Conservation (phyloP, 2,797 vertebrate genomes). For the Oophaga sylvatica region DNA sequence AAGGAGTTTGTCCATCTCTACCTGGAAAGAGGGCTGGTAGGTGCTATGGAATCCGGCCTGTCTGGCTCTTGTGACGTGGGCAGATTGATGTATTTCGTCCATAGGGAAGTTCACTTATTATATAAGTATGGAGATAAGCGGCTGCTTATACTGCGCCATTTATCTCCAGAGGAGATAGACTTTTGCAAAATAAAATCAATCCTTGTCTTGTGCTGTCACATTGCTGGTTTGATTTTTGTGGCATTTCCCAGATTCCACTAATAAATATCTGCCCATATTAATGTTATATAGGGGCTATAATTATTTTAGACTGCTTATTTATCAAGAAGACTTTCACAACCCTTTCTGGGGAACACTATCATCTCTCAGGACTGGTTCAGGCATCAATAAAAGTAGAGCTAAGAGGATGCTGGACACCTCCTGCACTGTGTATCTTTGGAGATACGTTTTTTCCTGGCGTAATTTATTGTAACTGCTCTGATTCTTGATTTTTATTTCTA, state of each 20-base stretch:
- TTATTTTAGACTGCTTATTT: too few relatives aligned
- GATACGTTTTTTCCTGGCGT: too few relatives aligned
- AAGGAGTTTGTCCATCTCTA: slow-evolving; percentile 79
- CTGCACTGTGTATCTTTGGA: too few relatives aligned
- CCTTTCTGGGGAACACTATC: too few relatives aligned
- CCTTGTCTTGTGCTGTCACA: background rate
- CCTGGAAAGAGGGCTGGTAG: slow-evolving; percentile 78
- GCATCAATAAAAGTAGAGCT: too few relatives aligned
- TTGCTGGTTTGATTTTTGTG: background rate
- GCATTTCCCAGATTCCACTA: background rate
- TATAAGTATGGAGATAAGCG: background rate
- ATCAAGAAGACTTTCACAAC: too few relatives aligned
- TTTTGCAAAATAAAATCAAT: too few relatives aligned
- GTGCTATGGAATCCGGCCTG: slow-evolving; percentile 31
- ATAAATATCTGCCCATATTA: background rate
- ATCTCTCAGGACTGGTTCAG: too few relatives aligned
- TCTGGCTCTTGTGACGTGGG: background rate
- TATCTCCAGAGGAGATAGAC: background rate
- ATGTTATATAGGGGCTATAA: too few relatives aligned
- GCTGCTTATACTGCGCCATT: background rate
- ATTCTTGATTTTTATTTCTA: background rate
- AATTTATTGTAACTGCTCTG: too few relatives aligned
- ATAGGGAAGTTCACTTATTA: background rate
- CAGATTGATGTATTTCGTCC: too few relatives aligned
- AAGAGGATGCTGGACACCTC: too few relatives aligned